Conservation (phyloP, 2,113 vertebrate genomes). For the Sinocyclocheilus rhinocerous region DNA sequence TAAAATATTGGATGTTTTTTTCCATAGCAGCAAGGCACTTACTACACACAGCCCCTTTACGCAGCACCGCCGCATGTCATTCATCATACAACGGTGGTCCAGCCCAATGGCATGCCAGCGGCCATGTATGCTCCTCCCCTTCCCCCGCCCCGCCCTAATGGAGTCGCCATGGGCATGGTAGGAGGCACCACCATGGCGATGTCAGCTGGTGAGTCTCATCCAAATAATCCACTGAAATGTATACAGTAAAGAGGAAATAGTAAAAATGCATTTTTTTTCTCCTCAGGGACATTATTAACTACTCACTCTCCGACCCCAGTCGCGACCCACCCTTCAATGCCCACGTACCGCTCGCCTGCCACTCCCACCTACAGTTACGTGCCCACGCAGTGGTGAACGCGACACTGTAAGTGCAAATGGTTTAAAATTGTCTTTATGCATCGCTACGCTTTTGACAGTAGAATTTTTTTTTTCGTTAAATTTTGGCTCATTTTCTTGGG, state of each 20-base stretch:
- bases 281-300: constrained; percentile 86
- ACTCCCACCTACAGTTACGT: constrained; percentile 98
- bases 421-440: neutral
- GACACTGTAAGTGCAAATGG: constrained; percentile 75
- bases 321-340: constrained; percentile 90
- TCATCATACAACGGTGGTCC: constrained; percentile 98
- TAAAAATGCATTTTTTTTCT: neutral
- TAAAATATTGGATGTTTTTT: constrained; percentile 52
- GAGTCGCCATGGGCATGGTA: constrained; percentile 96
- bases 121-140: constrained; percentile 91
- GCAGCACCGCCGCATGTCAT: constrained; percentile 97
- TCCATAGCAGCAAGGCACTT: constrained; percentile 89
- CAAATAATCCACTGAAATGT: neutral
- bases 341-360: constrained; percentile 90
- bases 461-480: neutral
- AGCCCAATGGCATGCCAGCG: constrained; percentile 97
- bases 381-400: constrained; percentile 94
- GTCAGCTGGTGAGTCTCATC: constrained; percentile 86
- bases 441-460: neutral
- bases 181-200: constrained; percentile 99
- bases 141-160: constrained; percentile 80
- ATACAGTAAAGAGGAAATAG: neutral
- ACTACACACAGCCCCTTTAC: constrained; percentile 97
- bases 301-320: constrained; percentile 93
- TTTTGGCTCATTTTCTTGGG: neutral